These are phyloP conservation scores for Caenorhabditis sp. DNA, from an alignment of 2,888 invertebrate genomes.

Conservation along the genomic window DNA sequence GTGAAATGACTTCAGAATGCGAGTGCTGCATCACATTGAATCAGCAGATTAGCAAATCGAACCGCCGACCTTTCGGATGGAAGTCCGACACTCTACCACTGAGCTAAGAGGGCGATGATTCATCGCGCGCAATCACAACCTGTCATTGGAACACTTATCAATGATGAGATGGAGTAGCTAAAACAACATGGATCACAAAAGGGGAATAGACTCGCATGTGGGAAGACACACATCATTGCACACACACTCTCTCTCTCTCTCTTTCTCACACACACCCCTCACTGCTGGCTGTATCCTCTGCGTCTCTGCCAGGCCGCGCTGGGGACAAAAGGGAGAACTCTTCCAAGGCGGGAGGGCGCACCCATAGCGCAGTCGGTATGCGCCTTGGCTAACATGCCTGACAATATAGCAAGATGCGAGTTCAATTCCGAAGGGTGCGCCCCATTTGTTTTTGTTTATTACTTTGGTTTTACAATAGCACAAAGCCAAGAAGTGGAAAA, in stretches of 20 bases:
- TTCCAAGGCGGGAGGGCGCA: constrained; percentile 4
- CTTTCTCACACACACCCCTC: constrained; percentile 13
- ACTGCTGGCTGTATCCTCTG: constrained; percentile 21
- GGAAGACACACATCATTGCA: constrained; percentile 16
- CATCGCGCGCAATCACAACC: no score
- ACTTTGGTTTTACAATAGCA: no score
- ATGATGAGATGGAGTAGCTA: background rate
- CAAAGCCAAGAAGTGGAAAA: no score
- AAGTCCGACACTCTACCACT: no score
- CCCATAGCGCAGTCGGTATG: constrained; percentile 35
- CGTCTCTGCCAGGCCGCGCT: constrained; percentile 36
- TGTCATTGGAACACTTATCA: no score
- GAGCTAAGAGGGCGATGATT: no score
- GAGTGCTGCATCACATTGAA: no score
- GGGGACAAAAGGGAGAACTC: constrained; percentile 25
- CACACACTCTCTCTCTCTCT: constrained; percentile 8
- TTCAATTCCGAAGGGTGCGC: constrained; percentile 3
- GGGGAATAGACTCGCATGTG: no score
- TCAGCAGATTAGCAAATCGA: no score
- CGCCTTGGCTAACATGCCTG: background rate
- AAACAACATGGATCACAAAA: constrained; percentile 4
- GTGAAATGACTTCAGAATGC: no score
- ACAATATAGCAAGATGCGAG: background rate
- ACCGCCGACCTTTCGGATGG: no score
- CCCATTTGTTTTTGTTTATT: no score